Conservation (phyloP, 2,888 invertebrate species). For the Cheilosia soror region DNA sequence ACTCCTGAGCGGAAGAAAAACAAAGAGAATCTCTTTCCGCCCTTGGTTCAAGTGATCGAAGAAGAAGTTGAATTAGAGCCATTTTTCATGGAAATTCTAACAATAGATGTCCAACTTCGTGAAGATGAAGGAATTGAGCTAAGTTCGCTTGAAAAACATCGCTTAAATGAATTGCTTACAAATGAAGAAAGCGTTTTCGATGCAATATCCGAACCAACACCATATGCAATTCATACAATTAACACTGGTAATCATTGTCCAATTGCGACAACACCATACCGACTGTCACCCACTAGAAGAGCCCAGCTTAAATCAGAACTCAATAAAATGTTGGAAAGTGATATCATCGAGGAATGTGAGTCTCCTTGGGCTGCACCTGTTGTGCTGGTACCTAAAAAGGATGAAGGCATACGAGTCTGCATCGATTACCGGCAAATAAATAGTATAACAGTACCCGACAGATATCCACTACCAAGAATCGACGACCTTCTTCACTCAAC, state of each 20-base stretch:
- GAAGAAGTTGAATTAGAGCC: background rate
- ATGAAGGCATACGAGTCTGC: slow-evolving; percentile 79
- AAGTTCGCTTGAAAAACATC: background rate
- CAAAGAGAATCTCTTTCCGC: slow-evolving; percentile 5
- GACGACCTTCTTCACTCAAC: slow-evolving; percentile 54
- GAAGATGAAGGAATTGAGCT: background rate
- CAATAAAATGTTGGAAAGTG: slow-evolving; percentile 77
- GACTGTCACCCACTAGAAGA: slow-evolving; percentile 77
- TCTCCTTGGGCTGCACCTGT: slow-evolving; percentile 80
- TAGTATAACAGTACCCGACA: slow-evolving; percentile 76
- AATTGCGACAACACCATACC: slow-evolving; percentile 79
- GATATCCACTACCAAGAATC: slow-evolving; percentile 53
- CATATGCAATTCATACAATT: slow-evolving; percentile 76
- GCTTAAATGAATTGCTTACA: background rate
- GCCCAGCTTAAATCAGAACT: slow-evolving; percentile 73
- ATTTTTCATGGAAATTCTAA: slow-evolving; percentile 2
- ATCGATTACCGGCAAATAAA: slow-evolving; percentile 79
- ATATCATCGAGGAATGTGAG: slow-evolving; percentile 80
- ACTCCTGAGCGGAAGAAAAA: background rate
- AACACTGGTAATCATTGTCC: slow-evolving; percentile 78
- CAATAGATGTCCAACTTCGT: slow-evolving; percentile 4
- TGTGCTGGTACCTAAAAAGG: slow-evolving; percentile 79
- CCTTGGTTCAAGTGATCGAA: background rate
- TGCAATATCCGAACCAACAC: background rate
- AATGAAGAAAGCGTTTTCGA: background rate